Base-by-base conservation (phyloP, 2,797 vertebrate species). In the Emydoidea blandingii region DNA sequence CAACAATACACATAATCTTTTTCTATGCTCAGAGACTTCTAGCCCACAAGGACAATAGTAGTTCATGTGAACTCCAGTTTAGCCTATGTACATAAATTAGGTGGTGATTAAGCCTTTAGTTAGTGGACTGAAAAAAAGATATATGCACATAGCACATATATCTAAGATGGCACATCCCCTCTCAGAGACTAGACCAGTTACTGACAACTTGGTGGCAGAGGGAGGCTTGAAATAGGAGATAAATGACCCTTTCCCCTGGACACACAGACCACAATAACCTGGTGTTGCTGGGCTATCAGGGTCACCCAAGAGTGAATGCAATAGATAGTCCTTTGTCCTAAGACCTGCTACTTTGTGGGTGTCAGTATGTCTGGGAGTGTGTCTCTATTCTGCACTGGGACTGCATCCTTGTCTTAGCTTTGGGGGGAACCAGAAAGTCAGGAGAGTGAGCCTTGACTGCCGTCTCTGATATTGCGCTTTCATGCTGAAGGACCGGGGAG, bases 121-220 rank as follows among this genome's bases (percentile, higher is more conserved):
- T 85, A 52, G 59, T 68, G 23, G 53, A 29, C 31, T 83, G 19
- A 11, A 79, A 12, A 0, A 0, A 65, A 85, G 14, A 50, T 54
- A 8, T 31, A 37, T 47, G 10, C 12, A 19, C 86, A 96, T 81
- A 96, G 27, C 81, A 37, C 83, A 23, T 87, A 89, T 83, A 68
- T 88, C 79, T 0, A 0, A 79, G 85, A 47, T 1, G 5, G 12
- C 47, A 56, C 53, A 49, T 92, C 15, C 47, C 27, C n/a, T 87
- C 81, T 4, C 4, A 47, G 37, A 76, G 19, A 57, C 0, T 5
- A 2, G 37, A 76, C 47, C 2, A 0, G 8, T 50, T 62, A 80
- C 19, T 79, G 23, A 54, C 85, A 31, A 31, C 78, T 10, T 31
- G 78, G 4, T n/a, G 47, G 31, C 49, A 31, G 49, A 1, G 0